Evolutionary conservation across 2,888 invertebrate species (phyloP), one percentile per base, ranked within the genome.

Genomic region (Ditula angustiorana): DNA sequence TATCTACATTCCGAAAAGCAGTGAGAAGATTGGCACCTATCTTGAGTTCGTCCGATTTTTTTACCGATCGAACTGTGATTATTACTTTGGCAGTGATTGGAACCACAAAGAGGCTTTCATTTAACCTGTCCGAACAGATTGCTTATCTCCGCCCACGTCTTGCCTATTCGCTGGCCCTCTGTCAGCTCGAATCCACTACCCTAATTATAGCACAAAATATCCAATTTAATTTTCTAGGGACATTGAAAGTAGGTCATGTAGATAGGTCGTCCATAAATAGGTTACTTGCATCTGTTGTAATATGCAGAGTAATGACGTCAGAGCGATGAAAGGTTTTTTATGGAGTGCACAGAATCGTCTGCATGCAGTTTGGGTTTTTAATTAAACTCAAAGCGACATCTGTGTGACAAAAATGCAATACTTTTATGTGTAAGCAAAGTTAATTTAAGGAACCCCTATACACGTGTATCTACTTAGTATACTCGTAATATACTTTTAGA

Each of bases 231-330:
- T 46, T 59, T 53, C n/a, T 47, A 59, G 53, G 35, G 58, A 52
- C 53, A 58, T 44, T 46, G 53, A 35, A 59, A 59, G 59, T 59
- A 53, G 64, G 64, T 59, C 64, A 46, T 23, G 47, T 53, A 59
- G 64, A 64, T 53, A 64, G 64, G 53, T 47, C 64, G 37, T 21
- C 64, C 28, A 59, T 59, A 53, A 64, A 64, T 59, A 64, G 46
- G 30, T 26, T 19, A 64, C 53, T 64, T 53, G 58, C 53, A 64
- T 59, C 53, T 30, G 35, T 55, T 28, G 46, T 59, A 59, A 46
- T 58, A 59, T 59, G 47, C 52, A 47, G 59, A 59, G 37, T 59
- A 58, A 52, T 58, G 63, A 64, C 63, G 63, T 58, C 63, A 64
- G 33, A 50, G 44, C 26, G 57, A 52, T 26, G 44, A 49, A 52